These are phyloP conservation scores for Leucozona laternaria DNA, from an alignment of 2,888 invertebrate species.

Conservation along the genomic window DNA sequence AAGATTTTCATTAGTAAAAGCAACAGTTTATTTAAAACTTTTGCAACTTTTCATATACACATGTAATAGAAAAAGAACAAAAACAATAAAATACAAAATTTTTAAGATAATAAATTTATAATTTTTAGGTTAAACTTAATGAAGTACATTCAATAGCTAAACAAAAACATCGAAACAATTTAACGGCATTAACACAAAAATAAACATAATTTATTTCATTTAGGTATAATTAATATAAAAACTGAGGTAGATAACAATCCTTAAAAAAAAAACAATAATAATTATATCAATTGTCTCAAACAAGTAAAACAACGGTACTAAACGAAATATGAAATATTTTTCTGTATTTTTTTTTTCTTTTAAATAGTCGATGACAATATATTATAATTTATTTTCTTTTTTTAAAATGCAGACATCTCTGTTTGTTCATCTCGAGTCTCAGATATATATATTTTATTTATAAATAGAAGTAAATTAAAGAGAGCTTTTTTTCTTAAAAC, in stretches of 20 bases:
- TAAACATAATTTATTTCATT: conserved; percentile 40
- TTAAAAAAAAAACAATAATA: conserved; percentile 49
- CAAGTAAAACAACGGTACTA: conserved; percentile 60
- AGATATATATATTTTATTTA: conserved; percentile 30
- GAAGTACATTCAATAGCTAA: conserved; percentile 66
- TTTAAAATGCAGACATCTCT: conserved; percentile 39
- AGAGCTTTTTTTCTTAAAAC: conserved; percentile 31
- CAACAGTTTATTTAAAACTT: neutral
- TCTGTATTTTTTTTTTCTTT: conserved; percentile 7
- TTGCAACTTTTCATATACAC: neutral
- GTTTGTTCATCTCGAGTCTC: conserved; percentile 29
- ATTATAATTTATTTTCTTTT: conserved; percentile 54
- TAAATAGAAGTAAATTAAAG: conserved; percentile 33
- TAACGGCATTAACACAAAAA: conserved; percentile 49
- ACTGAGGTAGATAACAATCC: conserved; percentile 75
- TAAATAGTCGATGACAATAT: conserved; percentile 59
- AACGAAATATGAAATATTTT: conserved; percentile 46
- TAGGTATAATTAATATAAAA: conserved; percentile 41
- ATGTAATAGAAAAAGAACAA: neutral
- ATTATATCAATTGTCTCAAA: conserved; percentile 51
- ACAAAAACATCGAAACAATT: conserved; percentile 37
- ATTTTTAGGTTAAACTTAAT: conserved; percentile 48
- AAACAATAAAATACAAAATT: conserved; percentile 21
- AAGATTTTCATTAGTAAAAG: neutral
- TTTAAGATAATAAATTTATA: conserved; percentile 10